Conservation (phyloP, 2,888 invertebrate genomes). For the Xestia rhomboidea region DNA sequence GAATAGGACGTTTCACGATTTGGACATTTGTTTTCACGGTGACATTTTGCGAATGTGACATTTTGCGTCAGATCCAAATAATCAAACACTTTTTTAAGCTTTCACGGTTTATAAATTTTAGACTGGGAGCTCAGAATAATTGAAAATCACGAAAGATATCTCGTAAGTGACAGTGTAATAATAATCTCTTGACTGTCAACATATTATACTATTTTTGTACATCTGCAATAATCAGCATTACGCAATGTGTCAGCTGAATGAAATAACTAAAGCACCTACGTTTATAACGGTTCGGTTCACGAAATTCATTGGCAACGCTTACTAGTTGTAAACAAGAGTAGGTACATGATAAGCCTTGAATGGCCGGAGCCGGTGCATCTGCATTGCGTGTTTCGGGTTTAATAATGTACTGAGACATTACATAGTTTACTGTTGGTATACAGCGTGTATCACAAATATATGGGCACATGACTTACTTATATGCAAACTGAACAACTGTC, state of each 20-base stretch:
- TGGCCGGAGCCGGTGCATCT: constrained; percentile 32
- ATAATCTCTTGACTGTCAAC: background rate
- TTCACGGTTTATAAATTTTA: no score
- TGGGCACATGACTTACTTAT: background rate
- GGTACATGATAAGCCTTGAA: constrained; percentile 37
- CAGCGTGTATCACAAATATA: background rate
- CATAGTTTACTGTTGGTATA: background rate
- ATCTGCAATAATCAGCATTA: background rate
- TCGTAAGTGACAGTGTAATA: no score
- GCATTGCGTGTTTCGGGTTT: constrained; percentile 44
- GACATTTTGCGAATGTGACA: no score
- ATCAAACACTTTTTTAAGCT: no score
- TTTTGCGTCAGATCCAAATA: no score
- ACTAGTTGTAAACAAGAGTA: constrained; percentile 33
- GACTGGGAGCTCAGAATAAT: no score
- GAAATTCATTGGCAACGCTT: constrained; percentile 44
- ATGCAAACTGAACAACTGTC: background rate
- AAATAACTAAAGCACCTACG: constrained; percentile 2
- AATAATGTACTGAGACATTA: constrained; percentile 11
- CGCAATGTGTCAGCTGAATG: constrained; percentile 6
- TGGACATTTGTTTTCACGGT: no score
- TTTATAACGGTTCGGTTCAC: constrained; percentile 8
- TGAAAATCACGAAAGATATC: no score
- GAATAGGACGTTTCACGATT: no score
- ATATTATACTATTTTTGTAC: background rate